These are phyloP conservation scores for Antheraea yamamai DNA, from an alignment of 2,888 invertebrate species.

Conservation along the genomic window DNA sequence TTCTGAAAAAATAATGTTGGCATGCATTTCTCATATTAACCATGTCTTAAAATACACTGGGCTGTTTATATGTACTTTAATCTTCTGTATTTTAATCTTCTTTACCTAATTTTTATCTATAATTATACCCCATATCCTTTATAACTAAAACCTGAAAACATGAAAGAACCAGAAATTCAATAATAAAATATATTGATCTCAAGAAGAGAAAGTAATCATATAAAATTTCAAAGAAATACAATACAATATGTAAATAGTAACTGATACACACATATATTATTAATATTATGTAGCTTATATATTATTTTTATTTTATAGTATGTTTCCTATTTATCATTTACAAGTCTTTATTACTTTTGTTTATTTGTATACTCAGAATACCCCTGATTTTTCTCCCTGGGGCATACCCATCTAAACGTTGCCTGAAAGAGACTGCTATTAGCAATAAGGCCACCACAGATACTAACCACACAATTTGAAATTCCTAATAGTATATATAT, in stretches of 20 bases:
- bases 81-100: neutral
- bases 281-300: too few relatives aligned
- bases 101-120: neutral
- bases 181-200: neutral
- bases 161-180: neutral
- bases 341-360: too few relatives aligned
- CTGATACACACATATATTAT: too few relatives aligned
- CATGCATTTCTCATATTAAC: constrained; percentile 47
- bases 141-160: neutral
- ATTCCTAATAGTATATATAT: too few relatives aligned
- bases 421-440: too few relatives aligned
- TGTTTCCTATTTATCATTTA: neutral
- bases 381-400: too few relatives aligned
- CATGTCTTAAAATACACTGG: constrained; percentile 1
- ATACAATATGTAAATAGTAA: too few relatives aligned
- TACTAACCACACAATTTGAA: too few relatives aligned
- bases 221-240: neutral
- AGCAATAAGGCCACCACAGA: too few relatives aligned
- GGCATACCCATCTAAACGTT: too few relatives aligned
- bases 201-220: neutral
- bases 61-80: constrained; percentile 6
- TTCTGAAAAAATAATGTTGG: constrained; percentile 81
- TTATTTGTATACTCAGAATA: too few relatives aligned
- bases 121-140: neutral
- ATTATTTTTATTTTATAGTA: too few relatives aligned